Base-by-base conservation (phyloP, 2,113 vertebrate species). In the Stegostoma tigrinum region DNA sequence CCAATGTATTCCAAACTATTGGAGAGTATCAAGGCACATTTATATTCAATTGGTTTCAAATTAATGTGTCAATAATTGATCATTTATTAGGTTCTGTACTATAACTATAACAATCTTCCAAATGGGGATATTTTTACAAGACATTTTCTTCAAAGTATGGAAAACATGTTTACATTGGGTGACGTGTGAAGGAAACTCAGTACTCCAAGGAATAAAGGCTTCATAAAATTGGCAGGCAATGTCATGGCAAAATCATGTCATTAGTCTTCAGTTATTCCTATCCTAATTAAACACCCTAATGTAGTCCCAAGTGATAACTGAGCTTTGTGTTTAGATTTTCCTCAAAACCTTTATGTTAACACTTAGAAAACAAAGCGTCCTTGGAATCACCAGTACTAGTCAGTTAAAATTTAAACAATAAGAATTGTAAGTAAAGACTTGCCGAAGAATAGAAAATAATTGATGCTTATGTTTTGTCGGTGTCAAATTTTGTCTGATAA, bases 401-500 rank as follows among this genome's bases (percentile, higher is more conserved):
- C 96, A 96, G 95, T 96, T 96, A 96, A 97, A 97, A 96, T 97
- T 97, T 83, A 10, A 96, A 96, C 96, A 1, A 21, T 4, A 14
- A 97, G 96, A 94, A 96, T 97, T 97, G 98, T 97, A 97, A 97
- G 97, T 97, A 97, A 97, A 97, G 97, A 96, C 96, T 95, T 97
- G 97, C 98, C 97, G 97, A 97, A 97, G 97, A 96, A 97, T 97
- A 97, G 95, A 96, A 97, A 97, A 97, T 98, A 96, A 96, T 97
- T 90, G 30, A 90, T 27, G 52, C 27, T 90, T 34, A 90, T 34
- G 7, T 61, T 34, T 12, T 3, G 52, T 90, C 2, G 12, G 24
- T 0, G 52, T 34, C 24, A 34, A 61, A 90, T 61, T 61, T n/a
- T 61, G 4, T 61, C 30, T 21, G 34, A 10, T 66, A 17, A 0